These are phyloP conservation scores for Bolborhynchus lineola DNA, from an alignment of 2,113 vertebrate genomes.

Conservation along the genomic window DNA sequence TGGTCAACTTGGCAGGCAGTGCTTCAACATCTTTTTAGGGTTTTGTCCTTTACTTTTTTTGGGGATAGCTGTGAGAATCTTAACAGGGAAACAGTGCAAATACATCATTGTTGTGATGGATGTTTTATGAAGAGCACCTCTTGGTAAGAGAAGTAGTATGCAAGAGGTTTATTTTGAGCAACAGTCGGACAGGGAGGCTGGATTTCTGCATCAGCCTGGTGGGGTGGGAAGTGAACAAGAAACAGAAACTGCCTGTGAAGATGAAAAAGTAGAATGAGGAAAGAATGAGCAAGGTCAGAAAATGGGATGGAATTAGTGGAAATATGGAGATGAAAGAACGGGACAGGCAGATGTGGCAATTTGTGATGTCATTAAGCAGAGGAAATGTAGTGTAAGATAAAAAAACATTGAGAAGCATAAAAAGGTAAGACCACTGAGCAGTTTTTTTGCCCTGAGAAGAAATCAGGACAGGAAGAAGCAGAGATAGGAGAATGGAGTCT, in stretches of 20 bases:
- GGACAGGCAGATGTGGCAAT: neutral
- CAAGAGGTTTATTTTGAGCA: neutral
- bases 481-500: neutral
- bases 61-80: neutral
- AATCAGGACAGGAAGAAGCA: neutral
- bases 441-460: neutral
- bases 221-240: neutral
- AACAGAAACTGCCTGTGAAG: neutral
- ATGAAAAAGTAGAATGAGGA: neutral
- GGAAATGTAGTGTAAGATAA: neutral
- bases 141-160: neutral
- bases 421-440: neutral
- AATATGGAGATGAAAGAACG: neutral
- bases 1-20: neutral
- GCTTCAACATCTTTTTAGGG: neutral
- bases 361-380: neutral
- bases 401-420: neutral
- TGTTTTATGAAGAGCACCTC: neutral
- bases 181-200: neutral
- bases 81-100: neutral
- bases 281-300: neutral
- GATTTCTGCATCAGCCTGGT: neutral
- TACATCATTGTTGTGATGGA: neutral
- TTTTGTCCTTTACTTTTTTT: neutral
- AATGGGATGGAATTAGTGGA: neutral